Evolutionary conservation across 2,797 vertebrate species (phyloP).

Genomic region (Taeniopygia guttata): DNA sequence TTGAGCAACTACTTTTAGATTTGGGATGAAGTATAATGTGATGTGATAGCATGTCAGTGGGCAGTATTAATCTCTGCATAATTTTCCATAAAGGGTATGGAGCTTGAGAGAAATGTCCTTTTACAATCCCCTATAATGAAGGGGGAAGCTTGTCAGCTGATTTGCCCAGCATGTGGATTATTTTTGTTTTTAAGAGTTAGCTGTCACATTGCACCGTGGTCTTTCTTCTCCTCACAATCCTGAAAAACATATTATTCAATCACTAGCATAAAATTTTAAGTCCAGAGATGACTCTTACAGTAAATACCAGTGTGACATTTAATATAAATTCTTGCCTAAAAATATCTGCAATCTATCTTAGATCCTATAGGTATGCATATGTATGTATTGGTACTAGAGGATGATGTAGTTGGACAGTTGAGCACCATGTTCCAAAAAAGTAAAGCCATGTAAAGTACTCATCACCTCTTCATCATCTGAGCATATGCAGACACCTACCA

Average conservation of each 20-base stretch:
- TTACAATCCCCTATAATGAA: background rate
- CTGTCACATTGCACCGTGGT: background rate
- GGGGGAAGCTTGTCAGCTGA: background rate
- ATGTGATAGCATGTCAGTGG: background rate
- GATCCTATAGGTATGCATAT: background rate
- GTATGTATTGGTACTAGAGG: background rate
- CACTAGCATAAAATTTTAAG: background rate
- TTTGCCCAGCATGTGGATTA: background rate
- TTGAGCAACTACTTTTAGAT: background rate
- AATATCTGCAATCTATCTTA: background rate
- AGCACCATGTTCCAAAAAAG: background rate
- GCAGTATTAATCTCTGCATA: background rate
- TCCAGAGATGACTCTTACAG: background rate
- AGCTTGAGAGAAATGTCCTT: background rate
- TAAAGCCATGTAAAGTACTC: background rate
- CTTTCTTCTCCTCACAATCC: background rate
- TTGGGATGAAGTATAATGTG: background rate
- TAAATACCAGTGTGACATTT: constrained; percentile 25
- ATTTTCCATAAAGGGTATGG: background rate
- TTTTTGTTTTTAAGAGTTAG: background rate
- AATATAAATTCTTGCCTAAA: constrained; percentile 19
- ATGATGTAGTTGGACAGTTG: background rate
- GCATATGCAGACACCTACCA: constrained; percentile 10
- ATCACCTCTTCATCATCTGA: constrained; percentile 19
- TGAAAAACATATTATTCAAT: background rate